Conservation (phyloP, 2,797 vertebrate species). For the Silurus lanzhouensis region DNA sequence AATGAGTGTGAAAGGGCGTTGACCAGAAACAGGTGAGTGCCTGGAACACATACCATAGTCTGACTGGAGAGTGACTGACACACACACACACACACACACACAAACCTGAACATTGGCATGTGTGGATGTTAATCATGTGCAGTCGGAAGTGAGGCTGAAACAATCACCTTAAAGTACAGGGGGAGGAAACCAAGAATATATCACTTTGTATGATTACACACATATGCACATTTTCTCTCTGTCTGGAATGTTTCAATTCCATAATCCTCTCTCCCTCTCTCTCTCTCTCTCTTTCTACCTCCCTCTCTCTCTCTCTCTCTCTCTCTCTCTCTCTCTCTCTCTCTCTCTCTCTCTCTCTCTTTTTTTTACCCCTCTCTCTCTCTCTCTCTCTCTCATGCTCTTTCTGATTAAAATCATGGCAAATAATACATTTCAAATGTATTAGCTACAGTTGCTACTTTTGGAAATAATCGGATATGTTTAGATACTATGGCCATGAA, state of each 20-base stretch:
- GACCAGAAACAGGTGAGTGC: constrained; percentile 36
- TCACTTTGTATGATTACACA: constrained; percentile 24
- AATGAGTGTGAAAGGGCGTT: constrained; percentile 27
- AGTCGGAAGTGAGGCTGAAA: constrained; percentile 50
- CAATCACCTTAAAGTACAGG: constrained; percentile 48
- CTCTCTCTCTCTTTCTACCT: too few relatives aligned
- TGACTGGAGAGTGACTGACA: constrained; percentile 42
- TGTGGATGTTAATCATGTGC: constrained; percentile 54
- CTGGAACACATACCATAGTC: constrained; percentile 32
- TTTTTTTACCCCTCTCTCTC: not conserved
- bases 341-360: not conserved
- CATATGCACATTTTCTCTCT: constrained; percentile 25
- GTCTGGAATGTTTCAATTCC: constrained; percentile 64
- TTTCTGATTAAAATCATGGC: not conserved
- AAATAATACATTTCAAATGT: not conserved
- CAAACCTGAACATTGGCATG: constrained; percentile 31
- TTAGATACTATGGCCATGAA: not conserved
- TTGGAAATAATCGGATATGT: not conserved
- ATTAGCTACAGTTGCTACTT: not conserved
- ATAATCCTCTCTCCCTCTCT: not conserved
- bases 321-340: not conserved
- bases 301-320: not conserved
- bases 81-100: constrained; percentile 34
- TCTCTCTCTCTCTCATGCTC: not conserved
- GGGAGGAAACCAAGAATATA: constrained; percentile 52